Base-by-base conservation (phyloP, 1,140 invertebrate genomes). In the Scaptomyza pallida region DNA sequence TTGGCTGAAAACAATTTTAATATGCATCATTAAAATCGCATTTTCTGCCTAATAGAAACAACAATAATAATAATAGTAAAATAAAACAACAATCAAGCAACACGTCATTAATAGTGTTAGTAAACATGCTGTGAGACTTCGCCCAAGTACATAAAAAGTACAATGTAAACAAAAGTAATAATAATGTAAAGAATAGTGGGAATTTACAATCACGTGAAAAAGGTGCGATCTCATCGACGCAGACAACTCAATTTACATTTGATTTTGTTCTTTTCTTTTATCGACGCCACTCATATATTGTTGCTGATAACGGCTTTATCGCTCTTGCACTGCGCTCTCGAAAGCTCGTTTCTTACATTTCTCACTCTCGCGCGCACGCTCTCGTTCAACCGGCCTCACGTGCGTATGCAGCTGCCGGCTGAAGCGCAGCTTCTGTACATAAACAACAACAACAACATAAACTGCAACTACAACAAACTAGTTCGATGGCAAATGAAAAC, bases 321-420 rank as follows among this genome's bases (percentile, higher is more conserved):
- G 16, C 19, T 9, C 30, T 17, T n/a, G 9, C n/a, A 21, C 10
- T 56, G 52, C 8, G 47, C 19, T 17, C 40, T n/a, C 41, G 12
- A 15, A 15, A 35, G 50, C 30, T 35, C 26, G 26, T 37, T 45
- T 21, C 4, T 26, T 26, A 26, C 5, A 19, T 21, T 15, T 10
- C 33, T 17, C 26, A 8, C 30, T 45, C 63, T 43, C 21, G n/a
- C 35, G 15, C 44, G 17, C 9, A 21, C n/a, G 17, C 26, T n/a
- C 55, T 23, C 13, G 45, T 16, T 57, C 30, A 26, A 60, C 72
- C 72, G 68, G 61, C 72, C 71, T 75, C 72, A 70, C 72, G 67
- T 60, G 61, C 35, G 21, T 30, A 10, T 51, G 60, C 62, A 37
- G 44, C 30, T 48, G 45, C 50, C 17, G 61, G 54, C 40, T 21